Base-by-base conservation (phyloP, 1,140 invertebrate genomes). In the Stegodyphus dumicola region DNA sequence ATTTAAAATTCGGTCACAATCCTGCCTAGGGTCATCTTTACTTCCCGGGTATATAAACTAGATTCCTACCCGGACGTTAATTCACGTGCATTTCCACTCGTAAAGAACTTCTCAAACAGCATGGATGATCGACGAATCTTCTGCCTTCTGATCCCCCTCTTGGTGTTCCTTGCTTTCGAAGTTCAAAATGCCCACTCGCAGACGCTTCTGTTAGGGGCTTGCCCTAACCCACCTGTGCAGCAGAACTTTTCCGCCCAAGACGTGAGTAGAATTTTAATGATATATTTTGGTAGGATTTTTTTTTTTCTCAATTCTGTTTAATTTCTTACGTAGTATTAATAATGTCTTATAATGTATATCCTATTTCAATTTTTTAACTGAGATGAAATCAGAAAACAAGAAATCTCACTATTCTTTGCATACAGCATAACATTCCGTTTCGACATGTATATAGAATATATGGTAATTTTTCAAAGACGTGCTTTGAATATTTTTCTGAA, bases 11-110 rank as follows among this genome's bases (percentile, higher is more conserved):
- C 80, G 80, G 80, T 83, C 80, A 83, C 56, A 60, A 83, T 53
- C 56, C 48, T 65, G 33, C 54, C 53, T 52, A 17, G 52, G 17
- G 74, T 67, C 15, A 11, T 60, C 52, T 17, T 53, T 51, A 83
- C 80, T 83, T 83, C 80, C 80, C 71, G 80, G 80, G 80, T 83
- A 83, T 83, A 83, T 75, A 83, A 83, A 66, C 80, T 13, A 75
- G 80, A 73, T 52, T 11, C 49, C 49, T 10, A 75, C 66, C 80
- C 70, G 71, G 80, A 67, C 53, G 6, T 33, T 13, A 33, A 71
- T 9, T 11, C 5, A 9, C 6, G 51, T 56, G 33, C 17, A 10
- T 73, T 9, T 73, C n/a, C 49, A 10, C 33, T 83, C 6, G 51
- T 7, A 7, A 66, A 3, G 54, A 66, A 15, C 56, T 71, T 65